Evolutionary conservation across 2,797 vertebrate species (phyloP).

Genomic region (Rhinogobio ventralis): DNA sequence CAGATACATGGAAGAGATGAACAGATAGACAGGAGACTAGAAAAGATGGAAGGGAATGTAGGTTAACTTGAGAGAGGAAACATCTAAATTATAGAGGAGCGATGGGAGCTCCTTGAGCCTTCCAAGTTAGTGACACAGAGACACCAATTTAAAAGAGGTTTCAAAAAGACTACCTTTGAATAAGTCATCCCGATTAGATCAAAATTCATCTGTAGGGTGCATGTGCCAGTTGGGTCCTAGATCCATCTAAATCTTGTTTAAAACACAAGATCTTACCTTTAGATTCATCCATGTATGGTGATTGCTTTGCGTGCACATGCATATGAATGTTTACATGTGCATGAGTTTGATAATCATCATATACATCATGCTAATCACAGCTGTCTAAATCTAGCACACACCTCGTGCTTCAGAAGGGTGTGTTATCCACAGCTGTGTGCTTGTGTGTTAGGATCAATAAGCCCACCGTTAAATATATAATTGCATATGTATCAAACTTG

Average conservation of each 20-base stretch:
- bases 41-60: slow-evolving; percentile 54
- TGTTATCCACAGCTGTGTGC: slow-evolving; percentile 13
- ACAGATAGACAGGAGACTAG: slow-evolving; percentile 46
- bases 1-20: slow-evolving; percentile 46
- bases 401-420: not conserved
- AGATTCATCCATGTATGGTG: not conserved
- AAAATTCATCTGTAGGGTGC: not conserved
- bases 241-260: not conserved
- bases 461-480: slow-evolving; percentile 7
- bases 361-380: slow-evolving; percentile 13
- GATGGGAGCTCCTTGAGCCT: slow-evolving; percentile 65
- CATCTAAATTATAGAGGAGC: slow-evolving; percentile 77
- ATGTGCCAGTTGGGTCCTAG: not conserved
- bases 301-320: not conserved
- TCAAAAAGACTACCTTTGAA: slow-evolving; percentile 10
- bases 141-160: slow-evolving; percentile 42
- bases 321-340: not conserved
- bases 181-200: not conserved
- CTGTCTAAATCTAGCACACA: slow-evolving; percentile 14
- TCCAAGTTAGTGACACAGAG: slow-evolving; percentile 50
- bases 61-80: slow-evolving; percentile 65
- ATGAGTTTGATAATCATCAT: not conserved
- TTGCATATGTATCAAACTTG: not conserved
- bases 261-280: not conserved
- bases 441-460: slow-evolving; percentile 1